These are phyloP conservation scores for Pomatostomus ruficeps DNA, from an alignment of 2,113 vertebrate species.

Conservation along the genomic window DNA sequence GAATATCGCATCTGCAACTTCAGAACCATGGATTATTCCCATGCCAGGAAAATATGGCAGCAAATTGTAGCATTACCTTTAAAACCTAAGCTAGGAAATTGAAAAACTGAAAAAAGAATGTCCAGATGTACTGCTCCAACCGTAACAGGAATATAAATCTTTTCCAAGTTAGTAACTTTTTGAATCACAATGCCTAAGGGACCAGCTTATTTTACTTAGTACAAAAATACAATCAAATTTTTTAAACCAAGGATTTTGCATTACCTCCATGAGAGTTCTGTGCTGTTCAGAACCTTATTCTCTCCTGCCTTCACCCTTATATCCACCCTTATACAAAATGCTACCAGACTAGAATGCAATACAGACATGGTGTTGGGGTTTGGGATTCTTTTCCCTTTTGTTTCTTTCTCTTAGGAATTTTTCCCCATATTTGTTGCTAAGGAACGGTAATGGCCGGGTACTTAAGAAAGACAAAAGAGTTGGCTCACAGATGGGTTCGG, in stretches of 20 bases:
- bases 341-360: background rate
- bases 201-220: background rate
- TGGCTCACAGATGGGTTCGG: no score
- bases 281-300: background rate
- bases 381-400: no score
- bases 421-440: no score
- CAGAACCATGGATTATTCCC: background rate
- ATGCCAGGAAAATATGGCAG: background rate
- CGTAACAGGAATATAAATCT: background rate
- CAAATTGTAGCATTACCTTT: background rate
- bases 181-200: background rate
- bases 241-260: background rate
- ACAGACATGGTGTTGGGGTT: fast-evolving
- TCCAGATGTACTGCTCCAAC: background rate
- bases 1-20: background rate
- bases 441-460: no score
- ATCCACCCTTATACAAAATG: background rate
- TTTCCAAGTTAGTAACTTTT: background rate
- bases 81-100: background rate
- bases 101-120: background rate
- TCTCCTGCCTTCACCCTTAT: background rate
- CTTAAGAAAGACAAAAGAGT: no score
- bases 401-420: no score
- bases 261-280: background rate
- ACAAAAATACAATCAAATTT: background rate